phyloP scores from a whole-genome alignment of 2,797 vertebrate genomes.

The Ispidina lecontei region DNA sequence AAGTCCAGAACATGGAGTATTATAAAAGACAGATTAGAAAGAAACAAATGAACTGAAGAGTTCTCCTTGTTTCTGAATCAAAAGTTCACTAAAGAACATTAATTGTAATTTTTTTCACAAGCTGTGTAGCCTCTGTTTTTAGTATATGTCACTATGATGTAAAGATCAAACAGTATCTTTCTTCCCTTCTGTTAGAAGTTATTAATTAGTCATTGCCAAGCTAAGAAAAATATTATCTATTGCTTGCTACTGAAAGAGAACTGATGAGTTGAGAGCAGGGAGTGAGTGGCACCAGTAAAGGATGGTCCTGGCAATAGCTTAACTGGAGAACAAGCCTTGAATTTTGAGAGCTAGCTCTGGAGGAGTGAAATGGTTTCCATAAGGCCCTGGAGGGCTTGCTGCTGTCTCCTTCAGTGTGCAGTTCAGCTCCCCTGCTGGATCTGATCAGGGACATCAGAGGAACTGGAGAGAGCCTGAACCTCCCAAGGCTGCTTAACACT shows the following conservation, averaged over 20 bases:
- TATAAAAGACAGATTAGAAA: slow-evolving; percentile 35
- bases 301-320: not conserved
- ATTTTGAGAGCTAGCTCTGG: not conserved
- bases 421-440: not conserved
- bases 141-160: not conserved
- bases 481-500: not conserved
- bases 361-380: not conserved
- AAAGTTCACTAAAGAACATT: not conserved
- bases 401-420: not conserved
- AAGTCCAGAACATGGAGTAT: slow-evolving; percentile 55
- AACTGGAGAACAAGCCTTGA: not conserved
- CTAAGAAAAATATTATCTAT: not conserved
- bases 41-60: not conserved
- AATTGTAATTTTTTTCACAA: not conserved
- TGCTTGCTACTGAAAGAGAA: not conserved
- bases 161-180: not conserved
- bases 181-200: not conserved
- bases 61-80: not conserved
- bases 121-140: not conserved
- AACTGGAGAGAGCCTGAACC: not conserved
- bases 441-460: not conserved
- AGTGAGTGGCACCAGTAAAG: not conserved
- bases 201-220: not conserved
- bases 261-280: not conserved
- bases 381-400: not conserved